Evolutionary conservation across 2,113 vertebrate species (phyloP).

Genomic region (Archilochus colubris): DNA sequence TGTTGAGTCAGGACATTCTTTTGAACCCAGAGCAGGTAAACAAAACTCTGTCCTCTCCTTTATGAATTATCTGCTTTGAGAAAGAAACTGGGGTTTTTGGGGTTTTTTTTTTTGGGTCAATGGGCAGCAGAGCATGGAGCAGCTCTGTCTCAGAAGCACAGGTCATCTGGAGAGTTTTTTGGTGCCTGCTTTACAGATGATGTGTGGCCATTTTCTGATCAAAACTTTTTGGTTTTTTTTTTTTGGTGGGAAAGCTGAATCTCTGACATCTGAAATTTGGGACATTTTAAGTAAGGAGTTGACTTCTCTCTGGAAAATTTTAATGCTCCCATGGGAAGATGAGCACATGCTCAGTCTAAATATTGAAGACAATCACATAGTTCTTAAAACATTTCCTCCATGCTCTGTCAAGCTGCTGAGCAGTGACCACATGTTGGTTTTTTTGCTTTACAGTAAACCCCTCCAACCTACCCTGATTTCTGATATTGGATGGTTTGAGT

Average conservation of each 20-base stretch:
- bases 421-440: not conserved
- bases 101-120: not conserved
- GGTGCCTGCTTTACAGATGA: not conserved
- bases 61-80: not conserved
- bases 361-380: not conserved
- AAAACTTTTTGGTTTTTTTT: not conserved
- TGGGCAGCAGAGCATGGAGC: not conserved
- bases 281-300: not conserved
- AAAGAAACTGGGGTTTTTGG: not conserved
- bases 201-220: accelerated
- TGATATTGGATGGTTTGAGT: not conserved
- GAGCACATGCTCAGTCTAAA: not conserved
- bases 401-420: not conserved
- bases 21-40: not conserved
- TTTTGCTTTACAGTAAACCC: not conserved
- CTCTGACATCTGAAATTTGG: not conserved
- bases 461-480: not conserved
- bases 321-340: not conserved
- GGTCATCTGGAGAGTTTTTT: not conserved
- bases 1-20: not conserved
- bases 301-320: slow-evolving; percentile 8
- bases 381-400: not conserved
- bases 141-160: not conserved
- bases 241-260: not conserved
- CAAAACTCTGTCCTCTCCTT: not conserved